Conservation (phyloP, 1,140 invertebrate genomes). For the Listronotus oregonensis region DNA sequence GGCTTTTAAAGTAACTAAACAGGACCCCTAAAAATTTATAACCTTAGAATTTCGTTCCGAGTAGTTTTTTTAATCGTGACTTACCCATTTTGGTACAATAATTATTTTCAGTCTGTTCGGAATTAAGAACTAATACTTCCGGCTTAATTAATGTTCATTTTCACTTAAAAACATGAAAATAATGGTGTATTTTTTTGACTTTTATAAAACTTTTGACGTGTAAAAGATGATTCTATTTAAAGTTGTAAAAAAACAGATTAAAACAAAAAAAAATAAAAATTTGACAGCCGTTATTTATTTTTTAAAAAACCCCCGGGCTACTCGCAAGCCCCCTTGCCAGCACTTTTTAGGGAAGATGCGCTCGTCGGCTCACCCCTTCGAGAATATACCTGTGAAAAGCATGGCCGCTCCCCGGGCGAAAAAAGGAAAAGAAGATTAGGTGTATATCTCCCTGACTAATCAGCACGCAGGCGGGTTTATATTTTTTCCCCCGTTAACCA, state of each 20-base stretch:
- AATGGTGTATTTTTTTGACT: not conserved
- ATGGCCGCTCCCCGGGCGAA: no score
- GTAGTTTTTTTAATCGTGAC: not conserved
- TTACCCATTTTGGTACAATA: conserved; percentile 9
- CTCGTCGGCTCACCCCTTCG: no score
- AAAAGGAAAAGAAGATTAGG: no score
- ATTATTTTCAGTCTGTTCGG: conserved; percentile 5
- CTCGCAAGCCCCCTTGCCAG: no score
- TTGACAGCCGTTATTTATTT: not conserved
- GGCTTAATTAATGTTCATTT: conserved; percentile 20
- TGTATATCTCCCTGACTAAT: no score
- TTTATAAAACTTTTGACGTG: conserved; percentile 16
- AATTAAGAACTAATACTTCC: conserved; percentile 2
- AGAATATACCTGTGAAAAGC: no score
- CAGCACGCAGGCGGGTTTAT: no score
- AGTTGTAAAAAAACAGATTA: conserved; percentile 4
- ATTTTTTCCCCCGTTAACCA: no score
- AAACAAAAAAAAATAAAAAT: not conserved
- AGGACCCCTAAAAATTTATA: conserved; percentile 78
- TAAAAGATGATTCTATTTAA: conserved; percentile 18
- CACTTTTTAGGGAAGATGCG: no score
- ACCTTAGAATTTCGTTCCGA: conserved; percentile 1
- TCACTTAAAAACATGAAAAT: not conserved
- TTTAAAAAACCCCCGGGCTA: no score
- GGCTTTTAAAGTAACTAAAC: conserved; percentile 91